Base-by-base conservation (phyloP, 2,888 invertebrate species). In the Apamea anceps region DNA sequence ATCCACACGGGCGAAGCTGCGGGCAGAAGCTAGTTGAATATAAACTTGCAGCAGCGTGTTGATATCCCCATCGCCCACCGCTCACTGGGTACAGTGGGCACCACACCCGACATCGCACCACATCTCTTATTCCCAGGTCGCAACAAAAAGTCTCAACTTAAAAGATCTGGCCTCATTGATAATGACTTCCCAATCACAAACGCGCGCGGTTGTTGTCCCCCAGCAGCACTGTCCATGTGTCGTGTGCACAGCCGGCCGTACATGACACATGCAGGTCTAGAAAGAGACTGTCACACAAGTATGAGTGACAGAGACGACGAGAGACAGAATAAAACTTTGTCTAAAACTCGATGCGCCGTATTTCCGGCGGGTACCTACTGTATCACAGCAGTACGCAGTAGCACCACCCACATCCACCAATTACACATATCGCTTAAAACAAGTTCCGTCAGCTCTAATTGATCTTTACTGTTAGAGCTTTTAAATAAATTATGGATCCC, bases 371-470 rank as follows among this genome's bases (percentile, higher is more conserved):
- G 25, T 25, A 25, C 51, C 42, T 25, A 25, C 51, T 51, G 65
- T 25, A n/a, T 6, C 12, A 18, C 60, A 25, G 37, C 3, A 12
- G n/a, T 7, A 28, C 12, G 42, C 32, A 32, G 32, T 32, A 32
- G 32, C 32, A 32, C 32, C 32, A 32, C 32, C 32, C 86, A 75
- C 82, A 42, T 60, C 75, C 63, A 72, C 4, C 7, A 75, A 72
- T 75, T 81, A 72, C 51, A 37, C 48, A 45, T 28, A 75, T 72
- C 45, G 68, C 72, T 72, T 81, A 67, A 75, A 68, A 68, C 82
- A 82, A 76, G 76, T 76, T 28, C 37, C 13, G 32, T 32, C 51
- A 48, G 42, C 48, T 57, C 15, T 75, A 86, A 81, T 86, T 86
- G 65, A 65, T 68, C 60, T 82, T 42, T 60, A 51, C 21, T 81